Evolutionary conservation across 2,113 vertebrate species (phyloP).

Genomic region (Thamnophis sirtalis): DNA sequence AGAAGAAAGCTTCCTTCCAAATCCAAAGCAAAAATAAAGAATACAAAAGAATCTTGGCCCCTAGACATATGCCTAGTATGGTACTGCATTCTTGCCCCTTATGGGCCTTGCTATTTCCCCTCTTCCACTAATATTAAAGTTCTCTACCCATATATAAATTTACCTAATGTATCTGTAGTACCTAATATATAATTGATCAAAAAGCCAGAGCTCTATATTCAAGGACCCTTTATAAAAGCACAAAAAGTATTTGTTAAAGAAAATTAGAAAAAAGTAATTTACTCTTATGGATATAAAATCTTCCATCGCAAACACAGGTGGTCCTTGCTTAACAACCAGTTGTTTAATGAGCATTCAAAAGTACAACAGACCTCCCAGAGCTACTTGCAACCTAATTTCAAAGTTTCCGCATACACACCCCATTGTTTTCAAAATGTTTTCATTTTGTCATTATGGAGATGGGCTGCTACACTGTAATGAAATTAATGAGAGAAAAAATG

Average conservation of each 20-base stretch:
- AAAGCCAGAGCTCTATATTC: background rate
- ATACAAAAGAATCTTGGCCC: background rate
- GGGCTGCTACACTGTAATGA: background rate
- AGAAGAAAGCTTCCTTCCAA: background rate
- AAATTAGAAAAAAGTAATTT: background rate
- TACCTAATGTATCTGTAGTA: background rate
- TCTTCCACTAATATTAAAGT: background rate
- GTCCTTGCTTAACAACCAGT: background rate
- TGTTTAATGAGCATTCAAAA: background rate
- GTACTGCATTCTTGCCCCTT: background rate
- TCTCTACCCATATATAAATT: background rate
- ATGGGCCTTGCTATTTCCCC: background rate
- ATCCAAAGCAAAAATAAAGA: background rate
- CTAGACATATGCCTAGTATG: background rate
- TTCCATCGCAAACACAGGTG: background rate
- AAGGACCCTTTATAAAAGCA: background rate
- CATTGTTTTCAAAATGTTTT: background rate
- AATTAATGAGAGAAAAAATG: background rate
- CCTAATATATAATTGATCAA: background rate
- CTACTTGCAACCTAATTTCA: background rate
- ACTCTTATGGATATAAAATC: background rate
- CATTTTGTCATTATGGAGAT: background rate
- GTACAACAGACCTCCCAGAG: background rate
- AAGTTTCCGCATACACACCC: background rate
- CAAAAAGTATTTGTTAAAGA: background rate